Percentiles rank a stretch among this genome's conserved stretches.
These are phyloP conservation scores for Lophura nycthemera DNA, from an alignment of 2,113 vertebrate species.

Conservation along the genomic window DNA sequence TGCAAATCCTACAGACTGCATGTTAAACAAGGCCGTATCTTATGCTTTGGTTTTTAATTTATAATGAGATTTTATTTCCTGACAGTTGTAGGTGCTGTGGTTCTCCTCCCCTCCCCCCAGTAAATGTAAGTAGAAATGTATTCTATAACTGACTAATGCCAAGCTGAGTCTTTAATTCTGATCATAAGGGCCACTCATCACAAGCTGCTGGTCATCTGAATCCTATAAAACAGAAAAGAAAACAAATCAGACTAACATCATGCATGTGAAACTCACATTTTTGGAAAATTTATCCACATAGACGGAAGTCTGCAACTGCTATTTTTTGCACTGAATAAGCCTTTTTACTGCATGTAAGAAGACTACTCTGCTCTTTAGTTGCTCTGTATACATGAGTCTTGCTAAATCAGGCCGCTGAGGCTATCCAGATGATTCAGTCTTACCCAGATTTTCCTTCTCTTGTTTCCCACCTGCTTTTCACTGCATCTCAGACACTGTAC, in stretches of 20 bases:
- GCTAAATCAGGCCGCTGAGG: not conserved
- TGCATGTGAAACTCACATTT: not conserved
- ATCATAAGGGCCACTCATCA: slow-evolving; percentile 55
- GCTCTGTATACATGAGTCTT: not conserved
- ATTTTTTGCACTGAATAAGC: not conserved
- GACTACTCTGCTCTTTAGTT: not conserved
- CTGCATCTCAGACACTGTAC: not conserved
- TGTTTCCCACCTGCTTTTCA: not conserved
- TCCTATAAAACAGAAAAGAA: slow-evolving; percentile 65
- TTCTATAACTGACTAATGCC: not conserved
- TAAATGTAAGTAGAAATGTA: not conserved
- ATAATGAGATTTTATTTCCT: not conserved
- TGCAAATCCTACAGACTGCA: not conserved
- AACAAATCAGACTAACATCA: not conserved
- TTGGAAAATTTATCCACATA: not conserved
- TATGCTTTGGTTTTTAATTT: not conserved
- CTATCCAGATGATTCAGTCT: not conserved
- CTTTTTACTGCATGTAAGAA: not conserved
- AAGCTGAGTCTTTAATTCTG: slow-evolving; percentile 9
- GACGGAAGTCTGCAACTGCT: not conserved
- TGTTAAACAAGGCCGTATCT: not conserved
- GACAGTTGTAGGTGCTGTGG: not conserved
- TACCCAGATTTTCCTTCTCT: not conserved
- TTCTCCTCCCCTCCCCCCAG: not conserved
- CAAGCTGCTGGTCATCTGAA: slow-evolving; percentile 66